Base-by-base conservation (phyloP, 2,888 invertebrate species). In the Perizoma affinitatum region DNA sequence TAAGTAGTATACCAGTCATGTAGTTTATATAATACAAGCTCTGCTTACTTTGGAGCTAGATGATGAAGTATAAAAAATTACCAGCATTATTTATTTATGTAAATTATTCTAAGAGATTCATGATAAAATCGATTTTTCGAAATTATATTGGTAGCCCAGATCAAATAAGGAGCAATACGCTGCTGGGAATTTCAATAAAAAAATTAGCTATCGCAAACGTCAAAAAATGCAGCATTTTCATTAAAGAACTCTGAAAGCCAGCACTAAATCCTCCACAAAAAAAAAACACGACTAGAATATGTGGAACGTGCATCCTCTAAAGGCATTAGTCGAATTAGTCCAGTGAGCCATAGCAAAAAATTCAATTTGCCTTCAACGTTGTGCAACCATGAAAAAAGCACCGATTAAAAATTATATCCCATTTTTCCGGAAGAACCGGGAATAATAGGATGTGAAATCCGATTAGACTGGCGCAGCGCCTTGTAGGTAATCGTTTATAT, bases 291-390 rank as follows among this genome's bases (percentile, higher is more conserved):
- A 61, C 62, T 57, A 61, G 67, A 60, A 61, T 65, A 63, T 65
- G 61, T 67, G 71, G 73, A 78, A 78, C 86, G 84, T 86, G 87
- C 86, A 87, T 83, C 79, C 74, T 76, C 84, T 89, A 89, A 90
- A 80, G 80, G 87, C 88, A 90, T 90, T 92, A 90, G 82, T 78
- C 86, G 84, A 88, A 90, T 90, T 90, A 91, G 85, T 86, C 83
- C 86, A 82, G 73, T 86, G 88, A 86, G 79, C 90, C 89, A 80
- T 84, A 78, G 83, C 77, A 83, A 89, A 90, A 90, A 90, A 91
- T 89, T 89, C 87, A 92, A 91, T 92, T 91, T 91, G 79, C 87
- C 77, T 79, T 75, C 83, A 78, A 75, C 86, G 83, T 74, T 78
- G 80, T 79, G 75, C 78, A 76, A 72, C 75, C 78, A 75, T 77